Conservation (phyloP, 1,140 invertebrate species). For the Parapsyche elsis region DNA sequence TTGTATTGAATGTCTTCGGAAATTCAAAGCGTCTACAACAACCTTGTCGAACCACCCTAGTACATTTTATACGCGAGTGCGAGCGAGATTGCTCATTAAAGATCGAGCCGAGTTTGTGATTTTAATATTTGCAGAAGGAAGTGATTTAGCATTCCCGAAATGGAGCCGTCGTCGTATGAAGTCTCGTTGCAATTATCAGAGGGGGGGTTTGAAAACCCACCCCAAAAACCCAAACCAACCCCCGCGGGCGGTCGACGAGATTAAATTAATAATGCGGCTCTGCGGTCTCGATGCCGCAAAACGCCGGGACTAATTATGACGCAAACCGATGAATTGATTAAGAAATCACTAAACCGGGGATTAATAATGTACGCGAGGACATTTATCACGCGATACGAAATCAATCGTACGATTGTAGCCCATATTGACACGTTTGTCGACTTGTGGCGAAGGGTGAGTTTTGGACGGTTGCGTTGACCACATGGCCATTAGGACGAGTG, state of each 20-base stretch:
- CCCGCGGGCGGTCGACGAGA: constrained; percentile 44
- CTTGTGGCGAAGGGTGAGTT: no score
- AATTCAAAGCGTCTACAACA: no score
- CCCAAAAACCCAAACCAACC: background rate
- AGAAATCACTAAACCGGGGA: background rate
- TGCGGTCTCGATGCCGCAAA: constrained; percentile 15
- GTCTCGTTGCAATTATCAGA: constrained; percentile 44
- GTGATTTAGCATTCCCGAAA: constrained; percentile 28
- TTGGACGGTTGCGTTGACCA: background rate
- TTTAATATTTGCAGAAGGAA: constrained; percentile 32
- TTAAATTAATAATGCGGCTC: constrained; percentile 55
- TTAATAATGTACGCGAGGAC: no score
- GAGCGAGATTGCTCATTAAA: constrained; percentile 15
- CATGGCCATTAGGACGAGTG: constrained; percentile 32
- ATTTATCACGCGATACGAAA: no score
- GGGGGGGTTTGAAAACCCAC: background rate
- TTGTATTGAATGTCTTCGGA: no score
- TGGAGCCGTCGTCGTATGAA: background rate
- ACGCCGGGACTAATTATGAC: constrained; percentile 22
- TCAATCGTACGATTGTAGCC: no score
- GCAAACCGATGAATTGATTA: background rate
- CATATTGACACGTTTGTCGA: no score
- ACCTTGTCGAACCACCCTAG: no score
- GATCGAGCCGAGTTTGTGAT: constrained; percentile 29
- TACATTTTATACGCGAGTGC: background rate